These are phyloP conservation scores for Drosophila busckii DNA, from an alignment of 1,140 invertebrate genomes.

Conservation along the genomic window DNA sequence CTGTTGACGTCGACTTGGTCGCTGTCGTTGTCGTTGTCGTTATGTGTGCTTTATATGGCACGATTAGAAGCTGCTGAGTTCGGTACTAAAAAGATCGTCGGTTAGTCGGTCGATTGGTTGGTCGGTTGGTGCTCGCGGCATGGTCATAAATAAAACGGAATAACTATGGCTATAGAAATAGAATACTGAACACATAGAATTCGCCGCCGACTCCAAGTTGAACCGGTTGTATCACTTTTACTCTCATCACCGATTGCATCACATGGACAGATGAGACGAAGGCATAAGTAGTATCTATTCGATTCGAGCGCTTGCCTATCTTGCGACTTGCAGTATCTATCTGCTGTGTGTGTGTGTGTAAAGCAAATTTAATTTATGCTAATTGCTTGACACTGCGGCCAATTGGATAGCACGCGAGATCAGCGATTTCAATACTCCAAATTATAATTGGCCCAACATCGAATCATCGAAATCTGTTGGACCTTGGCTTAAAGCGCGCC, in stretches of 20 bases:
- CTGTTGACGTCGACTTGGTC: no score
- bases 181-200: no score
- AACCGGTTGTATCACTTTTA: conserved; percentile 73
- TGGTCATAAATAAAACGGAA: conserved; percentile 57
- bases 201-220: conserved; percentile 16
- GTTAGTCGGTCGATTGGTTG: conserved; percentile 8
- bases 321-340: conserved; percentile 41
- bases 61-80: conserved; percentile 56
- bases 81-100: conserved; percentile 57
- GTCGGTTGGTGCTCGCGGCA: conserved; percentile 12
- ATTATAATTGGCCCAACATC: conserved; percentile 34
- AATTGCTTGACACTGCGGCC: conserved; percentile 60
- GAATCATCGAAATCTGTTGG: conserved; percentile 24
- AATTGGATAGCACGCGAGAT: conserved; percentile 60
- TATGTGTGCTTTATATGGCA: conserved; percentile 35
- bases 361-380: conserved; percentile 76
- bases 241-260: conserved; percentile 62
- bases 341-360: conserved; percentile 58
- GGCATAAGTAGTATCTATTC: conserved; percentile 29
- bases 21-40: no score
- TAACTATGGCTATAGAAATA: conserved; percentile 73
- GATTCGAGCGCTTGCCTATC: conserved; percentile 17
- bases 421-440: conserved; percentile 38
- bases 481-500: conserved; percentile 35
- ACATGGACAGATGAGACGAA: no score